Evolutionary conservation across 1,140 invertebrate species (phyloP).

Genomic region (Ceratina australensis): DNA sequence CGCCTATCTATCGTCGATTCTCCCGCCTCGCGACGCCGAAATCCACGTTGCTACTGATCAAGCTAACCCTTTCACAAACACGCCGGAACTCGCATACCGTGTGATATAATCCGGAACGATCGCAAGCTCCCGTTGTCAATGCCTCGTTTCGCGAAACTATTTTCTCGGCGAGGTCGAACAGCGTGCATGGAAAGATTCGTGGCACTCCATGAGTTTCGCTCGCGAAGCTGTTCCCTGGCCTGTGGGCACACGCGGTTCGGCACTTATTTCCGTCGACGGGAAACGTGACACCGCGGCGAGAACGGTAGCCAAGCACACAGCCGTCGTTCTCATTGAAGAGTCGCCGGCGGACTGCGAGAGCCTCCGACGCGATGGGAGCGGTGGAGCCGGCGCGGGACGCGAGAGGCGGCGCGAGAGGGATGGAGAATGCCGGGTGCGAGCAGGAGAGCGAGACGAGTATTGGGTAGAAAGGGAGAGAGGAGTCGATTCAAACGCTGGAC

Average conservation of each 20-base stretch:
- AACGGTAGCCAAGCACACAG: conserved; percentile 38
- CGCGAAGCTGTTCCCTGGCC: not conserved
- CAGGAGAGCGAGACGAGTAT: not conserved
- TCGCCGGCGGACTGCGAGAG: conserved; percentile 75
- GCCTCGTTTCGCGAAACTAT: not conserved
- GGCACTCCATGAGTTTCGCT: not conserved
- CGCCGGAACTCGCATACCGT: not conserved
- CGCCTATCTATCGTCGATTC: not conserved
- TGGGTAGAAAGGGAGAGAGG: conserved; percentile 4
- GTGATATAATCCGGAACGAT: not conserved
- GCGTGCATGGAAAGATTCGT: not conserved
- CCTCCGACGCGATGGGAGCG: conserved; percentile 68
- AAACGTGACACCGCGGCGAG: conserved; percentile 61
- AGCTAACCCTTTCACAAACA: conserved; percentile 1
- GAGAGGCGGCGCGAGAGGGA: conserved; percentile 38
- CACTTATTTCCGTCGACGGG: conserved; percentile 59
- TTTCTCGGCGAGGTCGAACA: not conserved
- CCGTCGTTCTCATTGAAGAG: conserved; percentile 72
- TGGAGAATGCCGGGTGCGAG: not conserved
- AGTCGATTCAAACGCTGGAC: conserved; percentile 14
- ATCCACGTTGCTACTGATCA: not conserved
- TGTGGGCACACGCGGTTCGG: conserved; percentile 8
- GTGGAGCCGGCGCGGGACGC: conserved; percentile 52
- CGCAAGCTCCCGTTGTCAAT: not conserved
- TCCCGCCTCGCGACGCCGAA: not conserved